Evolutionary conservation across 2,113 vertebrate species (phyloP).

Genomic region (Symphodus melops): DNA sequence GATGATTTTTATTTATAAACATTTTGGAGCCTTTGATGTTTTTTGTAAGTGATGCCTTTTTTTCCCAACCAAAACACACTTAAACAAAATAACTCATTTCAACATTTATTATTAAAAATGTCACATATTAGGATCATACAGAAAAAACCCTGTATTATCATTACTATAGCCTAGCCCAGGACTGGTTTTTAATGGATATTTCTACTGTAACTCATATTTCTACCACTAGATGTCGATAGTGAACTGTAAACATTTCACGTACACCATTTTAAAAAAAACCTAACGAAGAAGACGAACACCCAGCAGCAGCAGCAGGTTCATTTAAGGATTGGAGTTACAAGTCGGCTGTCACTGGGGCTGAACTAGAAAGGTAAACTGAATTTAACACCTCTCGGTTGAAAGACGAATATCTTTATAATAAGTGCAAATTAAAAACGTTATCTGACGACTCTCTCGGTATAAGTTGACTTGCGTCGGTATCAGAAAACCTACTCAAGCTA

Average conservation of each 20-base stretch:
- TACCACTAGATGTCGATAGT: conserved; percentile 27
- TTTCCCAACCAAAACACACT: too few species aligned
- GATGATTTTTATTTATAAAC: too few species aligned
- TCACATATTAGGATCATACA: too few species aligned
- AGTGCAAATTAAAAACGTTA: accelerated
- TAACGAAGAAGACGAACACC: conserved; percentile 43
- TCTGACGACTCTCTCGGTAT: background rate
- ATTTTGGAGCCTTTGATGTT: too few species aligned
- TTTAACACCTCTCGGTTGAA: background rate
- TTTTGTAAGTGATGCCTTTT: too few species aligned
- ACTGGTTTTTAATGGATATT: background rate
- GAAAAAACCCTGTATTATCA: too few species aligned
- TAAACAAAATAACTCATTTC: too few species aligned
- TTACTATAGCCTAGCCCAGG: background rate
- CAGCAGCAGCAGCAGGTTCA: background rate
- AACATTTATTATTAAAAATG: too few species aligned
- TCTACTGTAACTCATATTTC: background rate
- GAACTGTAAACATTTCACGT: background rate
- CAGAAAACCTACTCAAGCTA: conserved; percentile 46
- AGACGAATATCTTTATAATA: too few species aligned
- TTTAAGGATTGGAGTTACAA: conserved; percentile 10
- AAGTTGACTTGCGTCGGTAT: background rate
- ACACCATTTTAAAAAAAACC: background rate
- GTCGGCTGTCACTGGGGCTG: conserved; percentile 3
- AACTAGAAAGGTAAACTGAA: conserved; percentile 37